Conservation (phyloP, 2,113 vertebrate species). For the Saguinus midas region DNA sequence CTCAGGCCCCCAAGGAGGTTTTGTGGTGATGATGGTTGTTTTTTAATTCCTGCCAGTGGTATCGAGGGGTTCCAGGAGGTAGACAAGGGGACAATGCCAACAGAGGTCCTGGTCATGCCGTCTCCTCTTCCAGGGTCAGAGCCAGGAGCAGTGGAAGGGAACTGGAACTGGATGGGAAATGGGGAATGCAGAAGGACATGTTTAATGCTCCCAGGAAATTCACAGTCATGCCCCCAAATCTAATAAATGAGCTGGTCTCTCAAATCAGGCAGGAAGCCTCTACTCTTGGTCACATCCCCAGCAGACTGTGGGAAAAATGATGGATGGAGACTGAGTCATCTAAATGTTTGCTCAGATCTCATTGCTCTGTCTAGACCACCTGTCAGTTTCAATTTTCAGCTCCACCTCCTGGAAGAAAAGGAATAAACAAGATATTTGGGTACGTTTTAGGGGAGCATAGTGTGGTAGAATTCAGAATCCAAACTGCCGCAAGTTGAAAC, state of each 20-base stretch:
- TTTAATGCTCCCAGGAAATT: neutral
- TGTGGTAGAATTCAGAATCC: neutral
- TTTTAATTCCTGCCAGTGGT: neutral
- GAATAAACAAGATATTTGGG: neutral
- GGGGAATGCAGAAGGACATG: neutral
- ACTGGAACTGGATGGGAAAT: neutral
- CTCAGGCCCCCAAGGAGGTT: neutral
- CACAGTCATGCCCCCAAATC: neutral
- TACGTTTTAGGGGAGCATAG: neutral
- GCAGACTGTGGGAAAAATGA: neutral
- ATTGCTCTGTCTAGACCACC: neutral
- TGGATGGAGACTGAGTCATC: neutral
- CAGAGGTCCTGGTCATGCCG: neutral
- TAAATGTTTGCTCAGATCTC: neutral
- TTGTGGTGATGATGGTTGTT: neutral
- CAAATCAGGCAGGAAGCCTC: neutral
- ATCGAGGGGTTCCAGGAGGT: neutral
- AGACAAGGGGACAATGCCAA: neutral
- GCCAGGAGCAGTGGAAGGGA: neutral
- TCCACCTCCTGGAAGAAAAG: neutral
- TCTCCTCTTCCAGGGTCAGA: neutral
- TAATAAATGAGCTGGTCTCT: neutral
- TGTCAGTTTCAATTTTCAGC: neutral
- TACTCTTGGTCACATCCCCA: neutral
- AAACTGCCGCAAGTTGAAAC: neutral